These are phyloP conservation scores for Xestia xanthographa DNA, from an alignment of 2,888 invertebrate species.

Conservation along the genomic window DNA sequence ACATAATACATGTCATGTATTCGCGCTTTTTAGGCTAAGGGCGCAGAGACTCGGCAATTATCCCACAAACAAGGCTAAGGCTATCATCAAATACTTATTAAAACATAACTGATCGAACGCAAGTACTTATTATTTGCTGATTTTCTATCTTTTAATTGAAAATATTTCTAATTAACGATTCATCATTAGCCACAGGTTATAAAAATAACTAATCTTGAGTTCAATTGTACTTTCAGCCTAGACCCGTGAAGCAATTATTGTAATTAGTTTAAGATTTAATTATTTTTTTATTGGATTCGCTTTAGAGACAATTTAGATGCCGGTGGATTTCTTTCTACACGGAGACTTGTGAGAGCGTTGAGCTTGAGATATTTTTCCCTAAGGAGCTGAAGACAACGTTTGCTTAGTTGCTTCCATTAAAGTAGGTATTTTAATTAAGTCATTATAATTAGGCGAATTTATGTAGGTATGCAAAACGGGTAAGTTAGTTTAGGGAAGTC, in stretches of 20 bases:
- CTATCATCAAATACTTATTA: slow-evolving; percentile 35
- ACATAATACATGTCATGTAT: slow-evolving; percentile 40
- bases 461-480: background rate
- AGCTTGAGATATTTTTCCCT: slow-evolving; percentile 36
- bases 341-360: slow-evolving; percentile 6
- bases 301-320: slow-evolving; percentile 41
- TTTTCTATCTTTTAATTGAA: slow-evolving; percentile 28
- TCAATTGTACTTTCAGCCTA: slow-evolving; percentile 47
- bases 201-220: slow-evolving; percentile 20
- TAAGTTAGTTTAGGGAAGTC: background rate
- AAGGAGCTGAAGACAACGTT: slow-evolving; percentile 16
- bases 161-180: slow-evolving; percentile 28
- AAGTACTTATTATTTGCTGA: slow-evolving; percentile 36
- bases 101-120: slow-evolving; percentile 35
- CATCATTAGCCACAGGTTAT: slow-evolving; percentile 25
- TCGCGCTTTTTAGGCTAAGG: slow-evolving; percentile 57
- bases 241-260: slow-evolving; percentile 43
- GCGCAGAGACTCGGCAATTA: slow-evolving; percentile 46
- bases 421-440: slow-evolving; percentile 22
- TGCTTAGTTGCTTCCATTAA: slow-evolving; percentile 1
- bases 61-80: slow-evolving; percentile 55
- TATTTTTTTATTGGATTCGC: slow-evolving; percentile 32
- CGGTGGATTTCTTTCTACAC: slow-evolving; percentile 39
- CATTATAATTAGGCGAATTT: background rate
- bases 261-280: slow-evolving; percentile 38